A percentile compares a stretch with the other conserved stretches of the same genome.
phyloP scores from a whole-genome alignment of 2,113 vertebrate species.

The Columba livia region DNA sequence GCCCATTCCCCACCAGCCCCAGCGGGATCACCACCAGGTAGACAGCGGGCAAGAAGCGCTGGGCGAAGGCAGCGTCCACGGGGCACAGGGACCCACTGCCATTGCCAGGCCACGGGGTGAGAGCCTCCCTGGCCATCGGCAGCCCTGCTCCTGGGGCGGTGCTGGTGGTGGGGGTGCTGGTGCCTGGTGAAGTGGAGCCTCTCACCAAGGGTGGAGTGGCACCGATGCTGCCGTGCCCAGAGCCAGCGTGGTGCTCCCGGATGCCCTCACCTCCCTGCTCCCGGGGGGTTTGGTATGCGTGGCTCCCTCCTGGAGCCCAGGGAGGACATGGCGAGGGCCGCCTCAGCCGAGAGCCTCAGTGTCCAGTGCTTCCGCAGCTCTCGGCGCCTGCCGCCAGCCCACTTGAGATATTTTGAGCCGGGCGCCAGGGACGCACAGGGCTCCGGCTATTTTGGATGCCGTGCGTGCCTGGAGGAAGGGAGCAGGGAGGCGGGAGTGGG shows the following conservation, averaged over 20 bases:
- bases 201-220: neutral
- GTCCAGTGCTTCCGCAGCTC: neutral
- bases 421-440: neutral
- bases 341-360: accelerated
- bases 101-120: neutral
- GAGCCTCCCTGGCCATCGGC: neutral
- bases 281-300: accelerated
- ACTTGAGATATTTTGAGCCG: neutral
- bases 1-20: conserved; percentile 75
- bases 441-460: neutral
- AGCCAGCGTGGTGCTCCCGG: accelerated
- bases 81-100: neutral
- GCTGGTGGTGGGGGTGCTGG: accelerated
- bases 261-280: neutral
- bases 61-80: conserved; percentile 33
- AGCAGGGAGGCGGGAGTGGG: neutral
- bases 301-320: neutral
- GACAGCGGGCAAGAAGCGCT: conserved; percentile 69
- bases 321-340: neutral
- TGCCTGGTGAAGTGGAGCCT: neutral
- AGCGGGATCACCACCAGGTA: conserved; percentile 75
- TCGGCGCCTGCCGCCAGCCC: neutral
- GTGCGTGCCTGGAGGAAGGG: neutral
- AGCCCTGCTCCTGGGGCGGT: neutral
- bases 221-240: neutral